Base-by-base conservation (phyloP, 2,888 invertebrate species). In the Agrotis puta region DNA sequence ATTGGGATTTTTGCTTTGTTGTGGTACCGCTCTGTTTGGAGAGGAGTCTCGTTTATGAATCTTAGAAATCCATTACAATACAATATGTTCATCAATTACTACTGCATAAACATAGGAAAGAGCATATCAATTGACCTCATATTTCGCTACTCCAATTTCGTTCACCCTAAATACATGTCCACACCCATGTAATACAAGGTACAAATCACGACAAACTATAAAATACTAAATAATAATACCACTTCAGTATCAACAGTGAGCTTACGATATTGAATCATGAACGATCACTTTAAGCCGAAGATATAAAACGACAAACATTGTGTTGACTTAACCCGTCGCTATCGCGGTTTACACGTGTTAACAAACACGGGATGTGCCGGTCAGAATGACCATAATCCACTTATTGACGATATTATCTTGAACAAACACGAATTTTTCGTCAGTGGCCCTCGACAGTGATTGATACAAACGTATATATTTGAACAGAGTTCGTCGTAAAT, bases 331-430 rank as follows among this genome's bases (percentile, higher is more conserved):
- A 73, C 79, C 79, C 77, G 58, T 65, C 61, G 70, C 72, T 86
- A 88, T 85, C 87, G 39, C 43, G 22, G 64, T 73, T 76, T 85
- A 94, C 94, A 94, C 92, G 94, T 94, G 94, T 94, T 89, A 88
- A 90, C 87, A 93, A 93, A 93, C 85, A 93, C 76, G 68, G 83
- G 77, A 82, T 72, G 84, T 74, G 80, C 79, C 83, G 83, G 74
- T 81, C 87, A 90, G 86, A 92, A 91, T 88, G 88, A 90, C 91
- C 88, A 93, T 94, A 94, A 94, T 94, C 94, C 94, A 82, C 85
- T 88, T 90, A 92, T 93, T 93, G 89, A 93, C 87, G 83, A 86
- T 86, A 85, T 88, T 94, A 94, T 93, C 94, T 83, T 65, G 68
- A 75, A 74, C 80, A 91, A 93, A 81, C 61, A 70, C 56, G 51